phyloP scores from a whole-genome alignment of 2,797 vertebrate species.

The Ataeniobius toweri region DNA sequence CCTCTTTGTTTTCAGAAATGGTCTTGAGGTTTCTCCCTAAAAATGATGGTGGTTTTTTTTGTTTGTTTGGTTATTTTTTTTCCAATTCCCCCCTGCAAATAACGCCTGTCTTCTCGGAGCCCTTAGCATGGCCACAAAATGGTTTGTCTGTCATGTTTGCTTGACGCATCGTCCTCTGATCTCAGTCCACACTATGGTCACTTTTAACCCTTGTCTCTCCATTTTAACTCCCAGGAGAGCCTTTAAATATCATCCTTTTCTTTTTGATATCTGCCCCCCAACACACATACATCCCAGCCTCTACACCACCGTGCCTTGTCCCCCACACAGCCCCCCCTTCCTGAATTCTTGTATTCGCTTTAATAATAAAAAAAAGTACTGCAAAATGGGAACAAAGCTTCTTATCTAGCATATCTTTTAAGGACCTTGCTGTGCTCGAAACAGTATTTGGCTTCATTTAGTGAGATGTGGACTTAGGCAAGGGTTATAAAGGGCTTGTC shows the following conservation, averaged over 20 bases:
- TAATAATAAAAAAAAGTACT: constrained; percentile 57
- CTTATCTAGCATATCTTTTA: constrained; percentile 38
- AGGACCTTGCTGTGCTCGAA: constrained; percentile 37
- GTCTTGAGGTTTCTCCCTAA: constrained; percentile 29
- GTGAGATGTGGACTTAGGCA: constrained; percentile 50
- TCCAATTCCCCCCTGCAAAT: constrained; percentile 59
- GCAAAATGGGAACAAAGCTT: constrained; percentile 35
- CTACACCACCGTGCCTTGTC: constrained; percentile 67
- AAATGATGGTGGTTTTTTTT: constrained; percentile 39
- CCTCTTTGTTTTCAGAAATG: constrained; percentile 37
- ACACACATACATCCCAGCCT: constrained; percentile 47
- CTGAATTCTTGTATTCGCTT: constrained; percentile 73
- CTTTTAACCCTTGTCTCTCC: constrained; percentile 37
- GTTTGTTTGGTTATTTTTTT: background rate
- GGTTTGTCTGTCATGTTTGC: constrained; percentile 71
- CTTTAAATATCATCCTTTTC: constrained; percentile 70
- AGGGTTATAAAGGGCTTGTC: constrained; percentile 70
- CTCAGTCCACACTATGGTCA: constrained; percentile 56
- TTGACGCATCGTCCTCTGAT: constrained; percentile 66
- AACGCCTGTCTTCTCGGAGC: constrained; percentile 59
- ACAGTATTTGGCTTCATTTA: constrained; percentile 40
- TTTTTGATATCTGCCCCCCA: constrained; percentile 64
- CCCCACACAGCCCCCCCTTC: constrained; percentile 58
- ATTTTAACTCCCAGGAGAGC: constrained; percentile 36
- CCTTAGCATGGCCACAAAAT: constrained; percentile 72